phyloP scores from a whole-genome alignment of 2,888 invertebrate species.

The Megalurothrips usitatus region DNA sequence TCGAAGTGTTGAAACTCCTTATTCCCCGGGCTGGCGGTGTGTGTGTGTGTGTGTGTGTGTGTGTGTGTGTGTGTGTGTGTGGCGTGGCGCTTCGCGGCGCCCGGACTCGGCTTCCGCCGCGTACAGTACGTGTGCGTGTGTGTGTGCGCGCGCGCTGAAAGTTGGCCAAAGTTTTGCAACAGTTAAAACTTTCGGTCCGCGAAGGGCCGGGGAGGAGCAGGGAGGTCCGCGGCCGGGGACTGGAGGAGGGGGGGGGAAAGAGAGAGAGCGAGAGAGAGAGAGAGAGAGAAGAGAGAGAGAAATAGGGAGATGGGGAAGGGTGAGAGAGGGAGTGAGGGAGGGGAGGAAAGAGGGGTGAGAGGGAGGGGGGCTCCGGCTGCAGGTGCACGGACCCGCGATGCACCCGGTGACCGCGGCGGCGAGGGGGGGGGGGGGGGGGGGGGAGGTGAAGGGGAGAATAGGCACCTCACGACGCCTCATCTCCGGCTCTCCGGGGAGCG shows the following conservation, averaged over 20 bases:
- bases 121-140: too few relatives aligned
- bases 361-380: too few relatives aligned
- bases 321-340: too few relatives aligned
- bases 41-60: not conserved
- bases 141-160: not conserved
- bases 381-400: not conserved
- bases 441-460: too few relatives aligned
- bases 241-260: not conserved
- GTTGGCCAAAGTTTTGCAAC: conserved; percentile 19
- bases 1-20: conserved; percentile 23
- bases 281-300: not conserved
- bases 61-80: conserved; percentile 4
- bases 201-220: not conserved
- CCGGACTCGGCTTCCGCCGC: too few relatives aligned
- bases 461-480: too few relatives aligned
- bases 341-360: too few relatives aligned
- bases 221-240: not conserved
- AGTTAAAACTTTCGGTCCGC: conserved; percentile 7
- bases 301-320: not conserved
- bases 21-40: not conserved
- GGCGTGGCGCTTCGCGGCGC: too few relatives aligned
- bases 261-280: not conserved
- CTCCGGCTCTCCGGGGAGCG: too few relatives aligned
- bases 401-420: not conserved
- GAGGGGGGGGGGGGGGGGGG: too few relatives aligned